Conservation (phyloP, 2,888 invertebrate species). For the Macaria liturata region DNA sequence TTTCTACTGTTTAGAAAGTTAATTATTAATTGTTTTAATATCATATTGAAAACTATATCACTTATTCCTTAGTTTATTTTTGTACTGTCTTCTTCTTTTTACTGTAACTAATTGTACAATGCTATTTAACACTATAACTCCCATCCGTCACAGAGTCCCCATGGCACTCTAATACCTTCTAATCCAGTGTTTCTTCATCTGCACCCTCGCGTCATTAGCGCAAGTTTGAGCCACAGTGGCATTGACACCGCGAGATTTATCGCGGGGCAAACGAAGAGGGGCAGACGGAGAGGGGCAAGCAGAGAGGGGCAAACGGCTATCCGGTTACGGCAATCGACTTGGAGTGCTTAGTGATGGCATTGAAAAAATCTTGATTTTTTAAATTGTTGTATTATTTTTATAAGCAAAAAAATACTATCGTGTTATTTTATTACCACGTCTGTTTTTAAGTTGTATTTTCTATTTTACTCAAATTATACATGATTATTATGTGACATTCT, state of each 20-base stretch:
- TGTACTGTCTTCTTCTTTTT: too few species aligned
- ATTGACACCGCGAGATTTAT: conserved; percentile 66
- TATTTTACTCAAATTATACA: too few species aligned
- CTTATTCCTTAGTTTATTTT: too few species aligned
- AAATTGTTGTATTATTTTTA: neutral
- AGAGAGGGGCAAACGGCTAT: conserved; percentile 48
- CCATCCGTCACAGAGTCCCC: conserved; percentile 1
- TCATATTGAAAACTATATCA: too few species aligned
- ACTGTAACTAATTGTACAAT: too few species aligned
- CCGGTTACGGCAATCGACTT: conserved; percentile 82
- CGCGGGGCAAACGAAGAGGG: conserved; percentile 71
- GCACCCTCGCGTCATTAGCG: conserved; percentile 41
- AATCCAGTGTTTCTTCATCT: conserved; percentile 16
- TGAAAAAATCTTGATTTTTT: conserved; percentile 39
- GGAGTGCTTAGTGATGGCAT: conserved; percentile 70
- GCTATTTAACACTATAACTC: neutral
- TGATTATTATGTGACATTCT: too few species aligned
- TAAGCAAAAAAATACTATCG: too few species aligned
- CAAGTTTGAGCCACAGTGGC: conserved; percentile 38
- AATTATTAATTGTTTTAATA: too few species aligned
- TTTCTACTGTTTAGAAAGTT: too few species aligned
- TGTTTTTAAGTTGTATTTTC: too few species aligned
- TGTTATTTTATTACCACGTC: too few species aligned
- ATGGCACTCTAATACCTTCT: conserved; percentile 10
- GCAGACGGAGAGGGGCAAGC: conserved; percentile 48